These are phyloP conservation scores for Arothron firmamentum DNA, from an alignment of 2,113 vertebrate genomes.

Conservation along the genomic window DNA sequence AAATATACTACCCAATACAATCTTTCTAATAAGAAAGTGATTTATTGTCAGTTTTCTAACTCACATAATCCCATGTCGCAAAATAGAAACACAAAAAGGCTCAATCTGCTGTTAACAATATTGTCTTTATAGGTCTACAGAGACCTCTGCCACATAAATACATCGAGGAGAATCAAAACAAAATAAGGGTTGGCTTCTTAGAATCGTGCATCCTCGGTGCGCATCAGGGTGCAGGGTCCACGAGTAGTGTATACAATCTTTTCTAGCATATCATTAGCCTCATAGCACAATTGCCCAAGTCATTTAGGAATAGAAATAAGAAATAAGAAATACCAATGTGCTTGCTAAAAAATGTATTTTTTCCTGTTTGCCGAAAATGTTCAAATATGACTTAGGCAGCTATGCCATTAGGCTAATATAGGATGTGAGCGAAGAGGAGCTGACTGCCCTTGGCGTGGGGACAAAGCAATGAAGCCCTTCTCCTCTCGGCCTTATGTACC, in stretches of 20 bases:
- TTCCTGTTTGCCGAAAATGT: no score
- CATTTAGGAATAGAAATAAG: no score
- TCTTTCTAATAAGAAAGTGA: slow-evolving; percentile 10
- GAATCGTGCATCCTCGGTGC: no score
- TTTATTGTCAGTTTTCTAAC: slow-evolving; percentile 8
- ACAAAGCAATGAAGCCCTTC: slow-evolving; percentile 65
- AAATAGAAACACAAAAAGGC: slow-evolving; percentile 7
- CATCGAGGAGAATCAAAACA: no score
- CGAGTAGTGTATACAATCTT: slow-evolving; percentile 63
- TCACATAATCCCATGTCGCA: slow-evolving; percentile 7
- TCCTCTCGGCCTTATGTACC: slow-evolving; percentile 30
- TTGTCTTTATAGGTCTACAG: no score
- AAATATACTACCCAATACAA: slow-evolving; percentile 12
- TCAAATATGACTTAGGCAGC: no score
- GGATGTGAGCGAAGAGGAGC: slow-evolving; percentile 56
- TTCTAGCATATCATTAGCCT: slow-evolving; percentile 66
- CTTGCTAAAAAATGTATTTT: no score
- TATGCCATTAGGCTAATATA: no score
- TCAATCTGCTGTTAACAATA: slow-evolving; percentile 14
- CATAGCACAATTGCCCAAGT: no score
- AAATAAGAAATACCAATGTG: no score
- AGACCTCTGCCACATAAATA: slow-evolving; percentile 4
- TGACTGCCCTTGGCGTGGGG: slow-evolving; percentile 69
- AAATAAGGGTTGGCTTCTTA: no score
- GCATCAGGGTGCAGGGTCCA: slow-evolving; percentile 27